Conservation (phyloP, 2,113 vertebrate species). For the Dolichotis patagonum region DNA sequence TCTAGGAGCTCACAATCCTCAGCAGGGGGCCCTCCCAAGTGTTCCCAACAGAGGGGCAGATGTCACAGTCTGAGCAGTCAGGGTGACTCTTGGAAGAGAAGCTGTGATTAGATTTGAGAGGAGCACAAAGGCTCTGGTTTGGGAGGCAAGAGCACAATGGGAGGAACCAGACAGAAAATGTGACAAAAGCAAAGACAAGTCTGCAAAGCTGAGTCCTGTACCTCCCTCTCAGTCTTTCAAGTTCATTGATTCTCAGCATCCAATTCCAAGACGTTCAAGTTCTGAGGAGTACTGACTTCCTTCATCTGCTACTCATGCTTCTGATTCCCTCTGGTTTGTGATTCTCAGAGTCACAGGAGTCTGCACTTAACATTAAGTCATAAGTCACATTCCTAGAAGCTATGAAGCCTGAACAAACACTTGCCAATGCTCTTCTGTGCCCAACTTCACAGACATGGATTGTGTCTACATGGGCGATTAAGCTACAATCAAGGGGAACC, state of each 20-base stretch:
- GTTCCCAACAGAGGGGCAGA: neutral
- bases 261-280: neutral
- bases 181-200: neutral
- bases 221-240: neutral
- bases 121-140: neutral
- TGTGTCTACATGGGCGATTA: neutral
- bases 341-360: slow-evolving; percentile 15
- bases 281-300: neutral
- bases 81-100: neutral
- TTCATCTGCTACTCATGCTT: neutral
- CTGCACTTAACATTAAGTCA: neutral
- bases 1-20: neutral
- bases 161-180: neutral
- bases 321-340: neutral
- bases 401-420: neutral
- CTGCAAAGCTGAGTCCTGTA: neutral
- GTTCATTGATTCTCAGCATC: neutral
- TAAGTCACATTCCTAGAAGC: neutral
- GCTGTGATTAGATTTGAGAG: neutral
- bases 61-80: neutral
- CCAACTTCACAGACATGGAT: neutral
- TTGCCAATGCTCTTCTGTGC: neutral
- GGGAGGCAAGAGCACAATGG: neutral
- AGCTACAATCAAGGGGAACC: neutral
- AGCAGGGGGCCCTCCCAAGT: neutral